phyloP scores from a whole-genome alignment of 2,888 invertebrate species.

The Theretra japonica region DNA sequence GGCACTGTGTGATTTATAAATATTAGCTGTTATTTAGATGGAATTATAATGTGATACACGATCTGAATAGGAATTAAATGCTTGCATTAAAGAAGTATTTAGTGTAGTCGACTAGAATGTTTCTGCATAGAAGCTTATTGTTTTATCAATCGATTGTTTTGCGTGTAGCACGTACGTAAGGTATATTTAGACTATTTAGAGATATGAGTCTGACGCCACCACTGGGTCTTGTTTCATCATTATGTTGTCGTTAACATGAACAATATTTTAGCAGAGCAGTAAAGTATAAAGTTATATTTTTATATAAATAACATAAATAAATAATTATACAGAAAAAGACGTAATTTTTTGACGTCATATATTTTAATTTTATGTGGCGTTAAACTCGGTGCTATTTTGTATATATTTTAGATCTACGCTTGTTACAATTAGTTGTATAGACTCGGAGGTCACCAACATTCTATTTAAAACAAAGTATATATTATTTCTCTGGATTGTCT shows the following conservation, averaged over 20 bases:
- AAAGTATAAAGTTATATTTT: background rate
- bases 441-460: constrained; percentile 8
- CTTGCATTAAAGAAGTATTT: background rate
- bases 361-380: constrained; percentile 18
- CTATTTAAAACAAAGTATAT: background rate
- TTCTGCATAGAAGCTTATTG: background rate
- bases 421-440: constrained; percentile 30
- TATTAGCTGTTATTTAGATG: background rate
- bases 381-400: constrained; percentile 37
- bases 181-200: background rate
- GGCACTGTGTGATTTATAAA: constrained; percentile 30
- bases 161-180: constrained; percentile 5
- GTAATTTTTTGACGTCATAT: background rate
- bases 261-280: background rate
- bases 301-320: no score
- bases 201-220: constrained; percentile 1
- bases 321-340: no score
- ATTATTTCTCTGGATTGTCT: background rate
- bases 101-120: constrained; percentile 5
- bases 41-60: constrained; percentile 12
- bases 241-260: no score
- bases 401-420: constrained; percentile 26
- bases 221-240: background rate
- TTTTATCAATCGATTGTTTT: background rate
- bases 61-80: constrained; percentile 14